These are phyloP conservation scores for Apamea anceps DNA, from an alignment of 2,888 invertebrate genomes.

Conservation along the genomic window DNA sequence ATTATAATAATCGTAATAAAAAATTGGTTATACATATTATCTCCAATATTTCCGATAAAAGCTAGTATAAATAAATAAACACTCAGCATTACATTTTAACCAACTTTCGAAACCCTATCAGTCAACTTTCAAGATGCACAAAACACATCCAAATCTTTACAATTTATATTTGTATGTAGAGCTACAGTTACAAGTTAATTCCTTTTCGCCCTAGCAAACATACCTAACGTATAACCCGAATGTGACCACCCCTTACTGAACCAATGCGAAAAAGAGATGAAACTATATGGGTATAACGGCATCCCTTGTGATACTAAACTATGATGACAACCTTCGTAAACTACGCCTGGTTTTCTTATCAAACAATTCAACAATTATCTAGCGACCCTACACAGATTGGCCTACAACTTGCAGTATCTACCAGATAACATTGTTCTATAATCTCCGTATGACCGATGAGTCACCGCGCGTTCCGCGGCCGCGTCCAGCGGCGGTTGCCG, in stretches of 20 bases:
- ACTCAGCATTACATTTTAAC: background rate
- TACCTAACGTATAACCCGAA: slow-evolving; percentile 4
- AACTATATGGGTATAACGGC: background rate
- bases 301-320: background rate
- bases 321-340: background rate
- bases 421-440: background rate
- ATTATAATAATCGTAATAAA: background rate
- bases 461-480: slow-evolving; percentile 45
- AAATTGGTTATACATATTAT: background rate
- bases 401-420: background rate
- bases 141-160: background rate
- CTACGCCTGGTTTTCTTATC: background rate
- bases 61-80: background rate
- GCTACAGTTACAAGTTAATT: background rate
- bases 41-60: background rate
- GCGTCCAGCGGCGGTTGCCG: slow-evolving; percentile 75
- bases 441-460: background rate
- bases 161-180: background rate
- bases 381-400: background rate
- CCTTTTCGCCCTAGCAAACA: background rate
- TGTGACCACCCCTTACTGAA: background rate
- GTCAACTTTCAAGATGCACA: background rate
- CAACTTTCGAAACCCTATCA: background rate
- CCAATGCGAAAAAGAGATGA: background rate
- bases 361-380: slow-evolving; percentile 8